Base-by-base conservation (phyloP, 2,888 invertebrate genomes). In the Pseudanteris insignis region DNA sequence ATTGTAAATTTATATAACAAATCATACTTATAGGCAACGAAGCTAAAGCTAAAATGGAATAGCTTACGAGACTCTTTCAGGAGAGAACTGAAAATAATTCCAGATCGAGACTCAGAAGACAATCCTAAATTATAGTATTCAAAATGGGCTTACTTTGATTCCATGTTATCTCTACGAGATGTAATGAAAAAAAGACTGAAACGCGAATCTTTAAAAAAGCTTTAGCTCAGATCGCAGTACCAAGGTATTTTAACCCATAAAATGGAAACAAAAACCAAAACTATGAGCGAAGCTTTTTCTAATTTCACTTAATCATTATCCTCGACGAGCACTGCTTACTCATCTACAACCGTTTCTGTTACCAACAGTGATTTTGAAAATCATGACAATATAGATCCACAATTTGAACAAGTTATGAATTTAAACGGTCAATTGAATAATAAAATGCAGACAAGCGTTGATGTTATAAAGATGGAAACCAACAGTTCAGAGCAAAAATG, bases 11-110 rank as follows among this genome's bases (percentile, higher is more conserved):
- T n/a, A n/a, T n/a, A n/a, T n/a, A n/a, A n/a, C n/a, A n/a, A n/a
- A 18, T 18, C 4, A 18, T 18, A 18, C 6, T 55, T 50, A 1
- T 28, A 63, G 63, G 63, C 37, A 63, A 54, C 26, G 63, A 63
- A 37, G 50, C 63, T 0, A 63, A 63, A 15, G 53, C 63, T 0
- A 0, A 63, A 63, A 36, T 63, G 63, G 63, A 63, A 63, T 14
- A 58, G 63, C 10, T 34, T 63, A 1, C 48, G 63, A 1, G 63
- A 63, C 10, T 63, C 63, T n/a, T 63, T 63, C 37, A 58, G 63
- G 0, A 36, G 63, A 8, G 63, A 63, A n/a, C 12, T 63, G 14
- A 63, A 63, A 18, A 63, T 58, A 14, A 63, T 63, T 58, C 63
- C 63, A 6, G 43, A 43, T 8, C 38, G 48, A 1, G 53, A 58